These are phyloP conservation scores for Drosophila glabriapex DNA, from an alignment of 2,888 invertebrate genomes.

Conservation along the genomic window DNA sequence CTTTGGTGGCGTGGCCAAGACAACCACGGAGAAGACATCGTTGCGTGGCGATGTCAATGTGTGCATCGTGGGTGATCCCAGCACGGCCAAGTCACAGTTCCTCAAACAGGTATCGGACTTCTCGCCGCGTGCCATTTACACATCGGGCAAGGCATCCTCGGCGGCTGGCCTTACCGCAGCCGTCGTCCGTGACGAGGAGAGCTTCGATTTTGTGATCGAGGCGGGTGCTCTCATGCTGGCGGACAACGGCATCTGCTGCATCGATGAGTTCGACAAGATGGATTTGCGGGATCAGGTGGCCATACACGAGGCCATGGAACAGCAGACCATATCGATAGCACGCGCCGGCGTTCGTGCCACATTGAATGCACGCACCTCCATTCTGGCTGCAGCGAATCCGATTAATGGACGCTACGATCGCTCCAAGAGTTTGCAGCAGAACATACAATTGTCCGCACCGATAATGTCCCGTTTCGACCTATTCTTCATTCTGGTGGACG, in stretches of 20 bases:
- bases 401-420: conserved; percentile 98
- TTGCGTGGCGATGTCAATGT: conserved; percentile 98
- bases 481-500: conserved; percentile 99
- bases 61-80: conserved; percentile 99
- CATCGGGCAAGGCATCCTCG: conserved; percentile 98
- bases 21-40: conserved; percentile 95
- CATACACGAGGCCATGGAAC: conserved; percentile 99
- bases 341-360: conserved; percentile 99
- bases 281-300: conserved; percentile 98
- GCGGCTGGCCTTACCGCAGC: conserved; percentile 99
- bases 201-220: conserved; percentile 99
- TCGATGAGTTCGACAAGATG: conserved; percentile 99
- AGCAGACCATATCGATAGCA: conserved; percentile 99
- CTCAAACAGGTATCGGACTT: conserved; percentile 97
- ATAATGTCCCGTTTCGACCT: conserved; percentile 99
- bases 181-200: conserved; percentile 98
- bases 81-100: conserved; percentile 99
- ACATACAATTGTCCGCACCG: conserved; percentile 96
- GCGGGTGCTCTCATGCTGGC: conserved; percentile 99
- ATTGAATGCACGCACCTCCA: conserved; percentile 98
- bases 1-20: conserved; percentile 98
- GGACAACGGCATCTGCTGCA: conserved; percentile 99
- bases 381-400: conserved; percentile 99
- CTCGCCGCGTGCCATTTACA: conserved; percentile 98
- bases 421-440: conserved; percentile 96